Evolutionary conservation across 2,113 vertebrate species (phyloP).

Genomic region (Callipepla californica): DNA sequence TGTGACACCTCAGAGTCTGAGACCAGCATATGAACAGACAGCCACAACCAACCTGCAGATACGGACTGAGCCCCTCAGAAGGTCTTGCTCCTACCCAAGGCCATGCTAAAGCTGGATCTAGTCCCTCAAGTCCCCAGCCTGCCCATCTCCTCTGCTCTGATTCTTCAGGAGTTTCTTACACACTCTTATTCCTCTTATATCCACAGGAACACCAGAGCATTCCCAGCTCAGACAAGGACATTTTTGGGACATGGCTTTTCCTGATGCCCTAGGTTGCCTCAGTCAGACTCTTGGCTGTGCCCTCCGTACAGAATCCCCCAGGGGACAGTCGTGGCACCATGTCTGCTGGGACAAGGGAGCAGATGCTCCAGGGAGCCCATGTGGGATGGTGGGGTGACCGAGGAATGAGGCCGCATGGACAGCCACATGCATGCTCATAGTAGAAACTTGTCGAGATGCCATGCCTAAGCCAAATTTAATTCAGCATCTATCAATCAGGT

Average conservation of each 20-base stretch:
- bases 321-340: fast-evolving
- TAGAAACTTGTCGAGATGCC: background rate
- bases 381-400: fast-evolving
- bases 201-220: background rate
- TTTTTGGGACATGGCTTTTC: background rate
- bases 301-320: background rate
- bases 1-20: background rate
- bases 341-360: background rate
- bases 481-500: background rate
- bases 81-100: background rate
- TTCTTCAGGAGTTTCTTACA: background rate
- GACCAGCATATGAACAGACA: too few species aligned
- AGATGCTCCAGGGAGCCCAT: fast-evolving
- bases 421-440: fast-evolving
- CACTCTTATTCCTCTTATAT: background rate
- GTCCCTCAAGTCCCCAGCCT: background rate
- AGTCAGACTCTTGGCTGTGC: background rate
- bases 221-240: background rate
- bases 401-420: background rate
- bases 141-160: background rate
- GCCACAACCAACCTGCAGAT: background rate
- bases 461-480: fast-evolving
- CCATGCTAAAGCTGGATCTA: background rate
- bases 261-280: background rate
- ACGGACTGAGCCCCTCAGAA: background rate